Evolutionary conservation across 2,113 vertebrate genomes (phyloP), one percentile per base, ranked within the genome.

Genomic region (Pteronura brasiliensis): DNA sequence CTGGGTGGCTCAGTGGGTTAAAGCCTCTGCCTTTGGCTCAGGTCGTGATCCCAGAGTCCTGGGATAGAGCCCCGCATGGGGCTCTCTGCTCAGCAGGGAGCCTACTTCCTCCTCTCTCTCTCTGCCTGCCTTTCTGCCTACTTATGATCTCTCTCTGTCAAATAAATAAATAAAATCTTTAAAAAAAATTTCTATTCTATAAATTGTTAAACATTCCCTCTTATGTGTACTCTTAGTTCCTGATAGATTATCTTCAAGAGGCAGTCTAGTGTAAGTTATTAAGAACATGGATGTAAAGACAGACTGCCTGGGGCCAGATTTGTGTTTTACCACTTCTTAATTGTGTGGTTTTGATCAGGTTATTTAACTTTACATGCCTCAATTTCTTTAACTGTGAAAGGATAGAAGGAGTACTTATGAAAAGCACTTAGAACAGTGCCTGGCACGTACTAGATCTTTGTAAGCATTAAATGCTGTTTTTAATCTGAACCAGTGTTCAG

Each of bases 381-480:
- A 27, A 61, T 96, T 84, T 94, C 59, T 67, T 79, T 12, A 47
- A 71, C 31, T 44, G 1, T 97, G 61, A 65, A 79, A 92, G 27
- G 44, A 94, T 11, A 94, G 34, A 71, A 44, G 74, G 31, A 82
- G 18, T 47, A 42, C 29, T 90, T 93, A 61, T 27, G 29, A 89
- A 95, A 81, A 93, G 74, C n/a, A 59, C 21, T 67, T 23, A 80
- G 72, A 92, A 71, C 44, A 92, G 31, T 76, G 14, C 55, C n/a
- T 87, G 27, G 63, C n/a, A 72, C 27, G 3, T 71, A 27, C 1
- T 52, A 86, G 42, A 89, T 69, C 42, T 84, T 34, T 89, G 12
- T 91, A 94, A 95, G 83, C 47, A 49, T 67, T 94, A 74, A 65
- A 39, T 81, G 34, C 44, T 88, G 7, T 88, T 92, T 93, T 92